Evolutionary conservation across 2,888 invertebrate species (phyloP).

Genomic region (Emesis castigata): DNA sequence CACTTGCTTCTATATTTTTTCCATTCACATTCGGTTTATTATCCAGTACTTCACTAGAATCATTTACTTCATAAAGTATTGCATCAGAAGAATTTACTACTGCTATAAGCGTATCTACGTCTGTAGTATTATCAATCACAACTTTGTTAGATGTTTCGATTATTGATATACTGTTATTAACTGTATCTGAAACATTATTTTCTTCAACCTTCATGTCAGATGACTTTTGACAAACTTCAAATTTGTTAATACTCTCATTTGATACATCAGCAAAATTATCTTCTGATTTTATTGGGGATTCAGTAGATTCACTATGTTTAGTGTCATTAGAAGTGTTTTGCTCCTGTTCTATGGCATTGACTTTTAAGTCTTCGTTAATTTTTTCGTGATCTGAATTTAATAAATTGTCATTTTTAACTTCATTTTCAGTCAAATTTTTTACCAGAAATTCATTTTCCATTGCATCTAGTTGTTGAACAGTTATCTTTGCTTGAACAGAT

Average conservation of each 20-base stretch:
- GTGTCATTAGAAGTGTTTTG: slow-evolving; percentile 60
- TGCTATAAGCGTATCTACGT: neutral
- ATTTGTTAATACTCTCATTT: slow-evolving; percentile 77
- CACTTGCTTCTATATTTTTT: neutral
- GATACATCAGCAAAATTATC: slow-evolving; percentile 81
- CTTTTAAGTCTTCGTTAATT: slow-evolving; percentile 44
- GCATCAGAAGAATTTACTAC: neutral
- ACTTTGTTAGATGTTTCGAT: slow-evolving; percentile 13
- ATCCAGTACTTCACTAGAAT: neutral
- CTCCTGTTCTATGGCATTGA: neutral
- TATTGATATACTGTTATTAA: slow-evolving; percentile 8
- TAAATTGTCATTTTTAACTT: slow-evolving; percentile 78
- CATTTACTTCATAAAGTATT: neutral
- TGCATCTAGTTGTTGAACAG: slow-evolving; percentile 77
- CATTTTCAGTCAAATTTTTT: slow-evolving; percentile 76
- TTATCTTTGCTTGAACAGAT: slow-evolving; percentile 74
- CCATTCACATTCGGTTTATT: neutral
- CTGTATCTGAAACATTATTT: slow-evolving; percentile 1
- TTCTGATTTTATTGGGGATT: slow-evolving; percentile 79
- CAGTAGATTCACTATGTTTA: slow-evolving; percentile 70
- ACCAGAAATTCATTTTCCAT: slow-evolving; percentile 82
- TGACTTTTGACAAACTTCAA: slow-evolving; percentile 47
- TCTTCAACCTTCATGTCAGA: slow-evolving; percentile 37
- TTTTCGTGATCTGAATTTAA: slow-evolving; percentile 77
- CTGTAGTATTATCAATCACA: neutral